Evolutionary conservation across 92 coral and sea anemone genomes (phyloP).

Genomic region (Meandrina meandrites): DNA sequence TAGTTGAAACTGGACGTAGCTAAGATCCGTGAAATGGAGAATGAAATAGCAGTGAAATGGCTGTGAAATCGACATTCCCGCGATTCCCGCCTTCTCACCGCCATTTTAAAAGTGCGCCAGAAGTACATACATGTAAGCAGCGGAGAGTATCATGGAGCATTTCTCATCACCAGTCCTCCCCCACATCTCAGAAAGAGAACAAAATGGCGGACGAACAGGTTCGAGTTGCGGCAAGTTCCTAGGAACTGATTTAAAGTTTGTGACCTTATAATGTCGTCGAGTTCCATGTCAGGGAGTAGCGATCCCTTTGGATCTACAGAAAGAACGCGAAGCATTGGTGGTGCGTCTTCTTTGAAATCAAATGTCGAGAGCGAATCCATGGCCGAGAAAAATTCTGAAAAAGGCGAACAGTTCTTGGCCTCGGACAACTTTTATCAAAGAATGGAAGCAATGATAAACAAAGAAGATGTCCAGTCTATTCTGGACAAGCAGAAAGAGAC

Average conservation of each 20-base stretch:
- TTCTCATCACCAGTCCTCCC: constrained; percentile 17
- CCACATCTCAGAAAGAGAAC: not conserved
- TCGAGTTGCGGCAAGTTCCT: not conserved
- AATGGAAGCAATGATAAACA: constrained; percentile 62
- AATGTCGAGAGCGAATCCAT: constrained; percentile 11
- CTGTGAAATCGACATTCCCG: not conserved
- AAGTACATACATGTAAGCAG: not conserved
- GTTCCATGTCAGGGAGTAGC: constrained; percentile 9
- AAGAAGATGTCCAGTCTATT: constrained; percentile 58
- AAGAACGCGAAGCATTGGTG: not conserved
- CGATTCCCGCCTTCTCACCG: constrained; percentile 10
- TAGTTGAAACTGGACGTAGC: not conserved
- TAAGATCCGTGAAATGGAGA: not conserved
- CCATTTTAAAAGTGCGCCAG: constrained; percentile 26
- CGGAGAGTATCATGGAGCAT: not conserved
- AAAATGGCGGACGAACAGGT: constrained; percentile 15
- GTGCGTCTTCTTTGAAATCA: not conserved
- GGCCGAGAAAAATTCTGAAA: not conserved
- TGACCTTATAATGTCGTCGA: constrained; percentile 3
- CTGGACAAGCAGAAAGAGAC: constrained; percentile 57
- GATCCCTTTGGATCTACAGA: not conserved
- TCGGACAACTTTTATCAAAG: constrained; percentile 62
- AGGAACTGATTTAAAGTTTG: not conserved
- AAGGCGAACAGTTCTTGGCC: constrained; percentile 28
- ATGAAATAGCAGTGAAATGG: not conserved